Evolutionary conservation across 2,113 vertebrate species (phyloP).

Genomic region (Euleptes europaea): DNA sequence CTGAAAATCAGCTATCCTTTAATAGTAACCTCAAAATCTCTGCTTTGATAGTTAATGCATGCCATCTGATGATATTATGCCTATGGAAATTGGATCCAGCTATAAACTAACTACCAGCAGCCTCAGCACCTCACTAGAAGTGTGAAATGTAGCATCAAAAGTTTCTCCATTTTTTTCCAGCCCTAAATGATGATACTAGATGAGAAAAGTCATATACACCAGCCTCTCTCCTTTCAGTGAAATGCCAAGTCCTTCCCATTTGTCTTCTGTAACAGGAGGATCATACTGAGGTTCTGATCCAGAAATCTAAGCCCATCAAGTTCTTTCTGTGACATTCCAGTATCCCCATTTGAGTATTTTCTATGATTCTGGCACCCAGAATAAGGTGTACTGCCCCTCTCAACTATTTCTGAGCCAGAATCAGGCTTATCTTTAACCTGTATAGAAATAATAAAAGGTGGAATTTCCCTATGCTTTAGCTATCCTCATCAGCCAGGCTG

Average conservation of each 20-base stretch:
- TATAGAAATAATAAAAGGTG: not conserved
- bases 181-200: not conserved
- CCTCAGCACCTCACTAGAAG: not conserved
- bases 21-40: not conserved
- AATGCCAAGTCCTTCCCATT: not conserved
- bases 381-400: not conserved
- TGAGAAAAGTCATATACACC: not conserved
- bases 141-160: not conserved
- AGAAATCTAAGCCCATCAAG: not conserved
- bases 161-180: not conserved
- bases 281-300: not conserved
- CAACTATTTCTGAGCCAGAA: not conserved
- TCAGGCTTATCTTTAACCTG: not conserved
- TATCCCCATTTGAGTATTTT: not conserved
- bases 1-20: not conserved
- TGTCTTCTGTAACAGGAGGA: not conserved
- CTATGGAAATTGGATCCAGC: not conserved
- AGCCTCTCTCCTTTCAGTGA: not conserved
- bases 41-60: not conserved
- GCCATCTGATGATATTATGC: not conserved
- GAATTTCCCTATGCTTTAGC: not conserved
- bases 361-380: not conserved
- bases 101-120: not conserved
- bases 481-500: not conserved
- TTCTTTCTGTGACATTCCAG: not conserved